These are phyloP conservation scores for Zaprionus capensis DNA, from an alignment of 1,140 invertebrate species.

Conservation along the genomic window DNA sequence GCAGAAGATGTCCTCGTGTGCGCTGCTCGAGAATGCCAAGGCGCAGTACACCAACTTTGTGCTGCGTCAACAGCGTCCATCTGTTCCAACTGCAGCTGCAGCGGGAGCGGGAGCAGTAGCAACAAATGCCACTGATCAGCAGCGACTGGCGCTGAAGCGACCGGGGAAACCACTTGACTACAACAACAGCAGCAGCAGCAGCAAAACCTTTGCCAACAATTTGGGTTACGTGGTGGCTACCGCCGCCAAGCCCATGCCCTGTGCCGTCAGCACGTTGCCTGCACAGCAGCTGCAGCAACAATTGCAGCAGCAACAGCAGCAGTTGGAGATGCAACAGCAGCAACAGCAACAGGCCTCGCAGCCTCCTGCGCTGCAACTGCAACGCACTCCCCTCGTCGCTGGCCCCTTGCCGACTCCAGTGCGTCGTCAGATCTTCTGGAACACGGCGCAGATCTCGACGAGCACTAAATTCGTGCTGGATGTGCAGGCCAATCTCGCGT, in stretches of 20 bases:
- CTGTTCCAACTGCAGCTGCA: background rate
- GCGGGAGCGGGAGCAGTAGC: background rate
- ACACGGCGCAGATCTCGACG: conserved; percentile 76
- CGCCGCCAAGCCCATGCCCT: conserved; percentile 56
- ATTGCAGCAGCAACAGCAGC: conserved; percentile 1
- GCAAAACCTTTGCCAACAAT: conserved; percentile 50
- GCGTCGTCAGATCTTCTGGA: conserved; percentile 82
- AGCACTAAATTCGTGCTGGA: conserved; percentile 80
- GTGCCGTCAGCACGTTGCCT: conserved; percentile 36
- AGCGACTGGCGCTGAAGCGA: conserved; percentile 67
- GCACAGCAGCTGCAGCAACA: conserved; percentile 6
- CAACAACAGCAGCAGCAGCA: conserved; percentile 23
- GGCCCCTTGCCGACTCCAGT: conserved; percentile 63
- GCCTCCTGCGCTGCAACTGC: conserved; percentile 23
- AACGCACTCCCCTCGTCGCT: conserved; percentile 49
- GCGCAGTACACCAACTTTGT: conserved; percentile 77
- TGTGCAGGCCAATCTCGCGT: conserved; percentile 80
- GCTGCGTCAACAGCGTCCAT: conserved; percentile 59
- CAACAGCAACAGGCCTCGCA: conserved; percentile 3
- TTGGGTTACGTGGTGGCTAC: conserved; percentile 43
- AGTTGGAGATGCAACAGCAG: conserved; percentile 15
- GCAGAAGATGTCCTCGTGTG: conserved; percentile 80
- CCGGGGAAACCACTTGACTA: conserved; percentile 55
- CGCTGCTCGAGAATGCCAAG: conserved; percentile 80
- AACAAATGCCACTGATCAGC: conserved; percentile 36